These are phyloP conservation scores for Leptinotarsa undecemlineata DNA, from an alignment of 1,140 invertebrate species.

Conservation along the genomic window DNA sequence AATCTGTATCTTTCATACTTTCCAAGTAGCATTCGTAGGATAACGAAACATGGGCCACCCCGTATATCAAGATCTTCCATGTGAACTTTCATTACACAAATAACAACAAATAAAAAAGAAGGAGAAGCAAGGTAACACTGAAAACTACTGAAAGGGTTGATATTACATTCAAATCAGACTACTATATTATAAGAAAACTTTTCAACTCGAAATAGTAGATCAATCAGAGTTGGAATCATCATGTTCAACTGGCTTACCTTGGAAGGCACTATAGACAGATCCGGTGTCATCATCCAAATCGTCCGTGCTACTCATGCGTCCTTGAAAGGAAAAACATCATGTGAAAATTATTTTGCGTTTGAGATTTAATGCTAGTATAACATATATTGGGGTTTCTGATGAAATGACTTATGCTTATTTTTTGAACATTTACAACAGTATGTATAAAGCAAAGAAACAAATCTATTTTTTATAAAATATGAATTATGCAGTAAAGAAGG, in stretches of 20 bases:
- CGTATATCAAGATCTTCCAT: no score
- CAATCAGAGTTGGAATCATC: conserved; percentile 49
- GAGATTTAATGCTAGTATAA: no score
- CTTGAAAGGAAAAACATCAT: conserved; percentile 69
- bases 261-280: conserved; percentile 66
- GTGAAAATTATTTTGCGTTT: neutral
- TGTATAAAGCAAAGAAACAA: no score
- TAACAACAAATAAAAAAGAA: no score
- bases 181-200: neutral
- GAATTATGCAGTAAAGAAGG: no score
- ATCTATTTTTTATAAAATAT: no score
- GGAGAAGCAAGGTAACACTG: no score
- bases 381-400: no score
- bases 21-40: neutral
- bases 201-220: neutral
- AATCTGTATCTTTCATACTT: neutral
- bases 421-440: neutral
- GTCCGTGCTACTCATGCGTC: conserved; percentile 79
- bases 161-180: no score
- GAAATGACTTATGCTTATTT: no score
- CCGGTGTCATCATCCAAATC: conserved; percentile 80
- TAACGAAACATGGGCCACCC: neutral
- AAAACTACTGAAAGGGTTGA: no score
- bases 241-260: conserved; percentile 66
- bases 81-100: no score